Percentiles rank a stretch among this genome's conserved stretches.
Evolutionary conservation across 2,888 invertebrate genomes (phyloP).

Genomic region (Drosophila cognata): DNA sequence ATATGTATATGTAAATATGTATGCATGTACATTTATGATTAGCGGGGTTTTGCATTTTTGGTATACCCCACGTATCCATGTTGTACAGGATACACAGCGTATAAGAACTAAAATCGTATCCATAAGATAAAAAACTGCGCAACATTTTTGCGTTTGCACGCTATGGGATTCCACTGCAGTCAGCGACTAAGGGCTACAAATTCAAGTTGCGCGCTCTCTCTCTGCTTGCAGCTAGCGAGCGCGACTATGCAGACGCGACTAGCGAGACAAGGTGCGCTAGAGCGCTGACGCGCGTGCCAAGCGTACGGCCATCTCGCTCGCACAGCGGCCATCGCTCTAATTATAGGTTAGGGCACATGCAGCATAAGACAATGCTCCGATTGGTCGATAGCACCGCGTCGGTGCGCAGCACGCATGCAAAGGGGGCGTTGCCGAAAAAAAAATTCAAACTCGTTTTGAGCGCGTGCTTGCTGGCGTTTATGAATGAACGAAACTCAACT

Average conservation of each 20-base stretch:
- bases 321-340: slow-evolving; percentile 84
- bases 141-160: slow-evolving; percentile 50
- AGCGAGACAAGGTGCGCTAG: slow-evolving; percentile 51
- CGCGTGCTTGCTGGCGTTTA: slow-evolving; percentile 48
- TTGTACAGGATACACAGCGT: slow-evolving; percentile 12
- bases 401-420: slow-evolving; percentile 48
- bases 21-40: background rate
- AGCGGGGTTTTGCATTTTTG: background rate
- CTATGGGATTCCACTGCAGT: slow-evolving; percentile 37
- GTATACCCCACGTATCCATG: background rate
- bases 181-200: slow-evolving; percentile 28
- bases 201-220: slow-evolving; percentile 1
- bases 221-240: slow-evolving; percentile 3
- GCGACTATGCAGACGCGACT: slow-evolving; percentile 1
- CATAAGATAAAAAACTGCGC: slow-evolving; percentile 32
- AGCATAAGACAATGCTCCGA: slow-evolving; percentile 61
- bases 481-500: slow-evolving; percentile 63
- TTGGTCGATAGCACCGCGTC: slow-evolving; percentile 66
- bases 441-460: slow-evolving; percentile 61
- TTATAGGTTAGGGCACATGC: slow-evolving; percentile 78
- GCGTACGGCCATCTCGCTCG: slow-evolving; percentile 48
- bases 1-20: background rate
- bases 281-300: slow-evolving; percentile 36
- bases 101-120: slow-evolving; percentile 8
- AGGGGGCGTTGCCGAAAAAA: slow-evolving; percentile 68